Percentiles rank a stretch among this genome's conserved stretches.
phyloP scores from a whole-genome alignment of 2,888 invertebrate genomes.

The Hemaris fuciformis region DNA sequence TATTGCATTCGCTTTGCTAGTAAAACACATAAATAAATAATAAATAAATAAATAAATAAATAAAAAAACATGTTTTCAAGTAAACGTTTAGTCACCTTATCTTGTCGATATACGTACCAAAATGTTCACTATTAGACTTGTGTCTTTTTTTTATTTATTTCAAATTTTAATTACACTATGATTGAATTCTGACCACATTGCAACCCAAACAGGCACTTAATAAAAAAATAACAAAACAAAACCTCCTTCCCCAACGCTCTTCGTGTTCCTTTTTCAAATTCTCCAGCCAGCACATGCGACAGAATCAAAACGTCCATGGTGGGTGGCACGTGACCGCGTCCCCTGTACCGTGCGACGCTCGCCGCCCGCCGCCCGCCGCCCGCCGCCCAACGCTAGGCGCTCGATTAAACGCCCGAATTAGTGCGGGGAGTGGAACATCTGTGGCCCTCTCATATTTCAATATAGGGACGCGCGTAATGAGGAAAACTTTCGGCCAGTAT shows the following conservation, averaged over 20 bases:
- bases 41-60: too few relatives aligned
- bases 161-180: too few relatives aligned
- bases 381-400: conserved; percentile 28
- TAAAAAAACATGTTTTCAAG: too few relatives aligned
- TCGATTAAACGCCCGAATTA: conserved; percentile 63
- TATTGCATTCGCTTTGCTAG: too few relatives aligned
- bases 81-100: too few relatives aligned
- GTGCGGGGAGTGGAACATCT: conserved; percentile 53
- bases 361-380: background rate
- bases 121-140: too few relatives aligned
- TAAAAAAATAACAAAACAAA: too few relatives aligned
- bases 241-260: background rate
- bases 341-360: background rate
- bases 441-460: conserved; percentile 64
- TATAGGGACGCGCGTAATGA: conserved; percentile 27
- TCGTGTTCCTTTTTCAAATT: background rate
- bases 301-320: background rate
- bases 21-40: too few relatives aligned
- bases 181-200: too few relatives aligned
- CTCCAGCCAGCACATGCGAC: background rate
- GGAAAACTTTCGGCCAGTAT: conserved; percentile 15
- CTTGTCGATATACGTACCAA: too few relatives aligned
- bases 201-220: too few relatives aligned
- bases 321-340: conserved; percentile 2
- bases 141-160: too few relatives aligned